Base-by-base conservation (phyloP, 1,140 invertebrate genomes). In the Dreissena polymorpha region DNA sequence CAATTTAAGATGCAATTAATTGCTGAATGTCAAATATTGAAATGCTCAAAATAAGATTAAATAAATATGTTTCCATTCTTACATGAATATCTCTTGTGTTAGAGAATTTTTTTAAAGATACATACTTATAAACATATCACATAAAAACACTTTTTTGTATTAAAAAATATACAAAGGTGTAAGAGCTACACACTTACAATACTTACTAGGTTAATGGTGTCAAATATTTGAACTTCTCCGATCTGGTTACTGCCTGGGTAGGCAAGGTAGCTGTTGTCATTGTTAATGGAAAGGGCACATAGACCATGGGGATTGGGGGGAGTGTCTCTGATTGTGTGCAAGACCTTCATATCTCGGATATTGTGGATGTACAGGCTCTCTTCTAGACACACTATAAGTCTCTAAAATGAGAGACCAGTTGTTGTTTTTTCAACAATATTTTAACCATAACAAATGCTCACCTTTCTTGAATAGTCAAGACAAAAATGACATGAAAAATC, bases 341-440 rank as follows among this genome's bases (percentile, higher is more conserved):
- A 94, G 49, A 99, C 97, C 94, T 98, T 99, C 98, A 99, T 99
- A 92, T 99, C 98, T 68, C 97, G 95, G 86, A 99, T 99, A 94
- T 99, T 99, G 94, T 99, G 98, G 91, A 99, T 99, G 92, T 99
- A 99, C 77, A 99, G 94, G 76, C 97, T 98, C 93, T 99, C 98
- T 93, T 99, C 98, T 87, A 99, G 93, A 93, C 98, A 99, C 85
- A 99, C 99, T 77, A 99, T 96, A 91, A 99, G 94, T 90, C 99
- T 95, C 96, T 98, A 94, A 16, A 94, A 94, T 85, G 74, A 60
- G 70, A 70, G 27, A 16, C 23, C 21, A 21, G 21, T 23, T 39
- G 2, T 39, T 49, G n/a, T 51, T 51, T n/a, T 10, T 21, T 50
- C 23, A 63, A 39, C 8, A 8, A 39, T 39, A 2, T 39, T 2